phyloP scores from a whole-genome alignment of 2,888 invertebrate genomes.

The Drosophila borealis region DNA sequence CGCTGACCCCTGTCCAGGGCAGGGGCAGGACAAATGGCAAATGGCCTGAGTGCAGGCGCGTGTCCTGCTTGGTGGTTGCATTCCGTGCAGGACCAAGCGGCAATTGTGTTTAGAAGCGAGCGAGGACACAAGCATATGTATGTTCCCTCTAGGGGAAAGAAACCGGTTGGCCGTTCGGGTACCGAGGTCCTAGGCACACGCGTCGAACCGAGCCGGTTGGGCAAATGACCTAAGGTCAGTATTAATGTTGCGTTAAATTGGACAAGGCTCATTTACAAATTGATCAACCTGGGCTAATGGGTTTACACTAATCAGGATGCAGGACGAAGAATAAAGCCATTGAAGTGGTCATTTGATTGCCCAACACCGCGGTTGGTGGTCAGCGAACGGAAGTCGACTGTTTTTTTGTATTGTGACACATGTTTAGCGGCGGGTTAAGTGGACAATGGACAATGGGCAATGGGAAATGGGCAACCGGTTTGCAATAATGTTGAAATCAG shows the following conservation, averaged over 20 bases:
- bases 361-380: constrained; percentile 60
- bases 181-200: constrained; percentile 36
- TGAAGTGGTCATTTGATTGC: constrained; percentile 54
- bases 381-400: constrained; percentile 42
- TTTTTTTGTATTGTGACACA: constrained; percentile 41
- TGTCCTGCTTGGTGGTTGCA: constrained; percentile 57
- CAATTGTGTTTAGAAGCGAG: neutral
- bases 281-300: constrained; percentile 46
- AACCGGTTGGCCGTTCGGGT: constrained; percentile 56
- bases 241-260: constrained; percentile 71
- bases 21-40: constrained; percentile 46
- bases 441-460: constrained; percentile 31
- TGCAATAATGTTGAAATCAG: constrained; percentile 2
- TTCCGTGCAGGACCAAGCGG: constrained; percentile 16
- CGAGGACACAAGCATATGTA: neutral
- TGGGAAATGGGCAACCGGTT: constrained; percentile 40
- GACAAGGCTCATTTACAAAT: constrained; percentile 56
- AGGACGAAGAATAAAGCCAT: constrained; percentile 18
- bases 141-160: constrained; percentile 18
- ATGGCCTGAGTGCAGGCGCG: constrained; percentile 32
- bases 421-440: constrained; percentile 32
- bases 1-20: constrained; percentile 62
- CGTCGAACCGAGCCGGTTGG: constrained; percentile 29
- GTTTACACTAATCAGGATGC: constrained; percentile 26
- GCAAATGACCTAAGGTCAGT: constrained; percentile 72